Percentiles rank a stretch among this genome's conserved stretches.
Evolutionary conservation across 2,113 vertebrate species (phyloP).

Genomic region (Beaufortia kweichowensis): DNA sequence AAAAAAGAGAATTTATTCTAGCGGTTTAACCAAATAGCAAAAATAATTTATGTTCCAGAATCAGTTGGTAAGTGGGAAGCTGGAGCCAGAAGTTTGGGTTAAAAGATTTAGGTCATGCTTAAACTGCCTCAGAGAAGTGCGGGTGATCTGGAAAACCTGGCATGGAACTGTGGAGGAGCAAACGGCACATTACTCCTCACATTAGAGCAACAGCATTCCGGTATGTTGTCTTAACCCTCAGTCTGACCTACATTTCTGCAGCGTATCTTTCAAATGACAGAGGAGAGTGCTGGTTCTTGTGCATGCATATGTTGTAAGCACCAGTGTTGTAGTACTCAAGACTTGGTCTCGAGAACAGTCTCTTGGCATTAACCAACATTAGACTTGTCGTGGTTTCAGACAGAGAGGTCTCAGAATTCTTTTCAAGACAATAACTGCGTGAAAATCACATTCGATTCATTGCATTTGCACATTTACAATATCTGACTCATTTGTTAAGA

Average conservation of each 20-base stretch:
- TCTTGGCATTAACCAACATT: too few relatives aligned
- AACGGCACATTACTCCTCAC: slow-evolving; percentile 14
- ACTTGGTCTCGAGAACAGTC: too few relatives aligned
- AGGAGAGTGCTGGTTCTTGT: slow-evolving; percentile 9
- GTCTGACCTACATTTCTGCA: slow-evolving; percentile 70
- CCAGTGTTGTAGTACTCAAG: too few relatives aligned
- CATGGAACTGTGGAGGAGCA: slow-evolving; percentile 60
- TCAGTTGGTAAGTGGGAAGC: slow-evolving; percentile 57
- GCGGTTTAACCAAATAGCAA: slow-evolving; percentile 53
- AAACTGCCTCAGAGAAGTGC: slow-evolving; percentile 70
- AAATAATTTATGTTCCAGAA: slow-evolving; percentile 63
- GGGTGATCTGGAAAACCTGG: slow-evolving; percentile 69
- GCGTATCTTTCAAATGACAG: slow-evolving; percentile 32
- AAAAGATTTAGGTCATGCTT: slow-evolving; percentile 80
- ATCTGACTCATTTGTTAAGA: too few relatives aligned
- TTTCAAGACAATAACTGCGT: too few relatives aligned
- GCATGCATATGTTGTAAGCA: background rate
- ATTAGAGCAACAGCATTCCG: slow-evolving; percentile 30
- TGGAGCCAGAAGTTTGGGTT: slow-evolving; percentile 73
- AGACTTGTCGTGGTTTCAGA: too few relatives aligned
- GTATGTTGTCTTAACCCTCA: slow-evolving; percentile 57
- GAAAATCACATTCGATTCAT: too few relatives aligned
- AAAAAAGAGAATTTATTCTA: slow-evolving; percentile 62
- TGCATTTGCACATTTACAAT: too few relatives aligned
- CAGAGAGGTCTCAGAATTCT: too few relatives aligned